phyloP scores from a whole-genome alignment of 2,888 invertebrate species.

The Endotricha flammealis region DNA sequence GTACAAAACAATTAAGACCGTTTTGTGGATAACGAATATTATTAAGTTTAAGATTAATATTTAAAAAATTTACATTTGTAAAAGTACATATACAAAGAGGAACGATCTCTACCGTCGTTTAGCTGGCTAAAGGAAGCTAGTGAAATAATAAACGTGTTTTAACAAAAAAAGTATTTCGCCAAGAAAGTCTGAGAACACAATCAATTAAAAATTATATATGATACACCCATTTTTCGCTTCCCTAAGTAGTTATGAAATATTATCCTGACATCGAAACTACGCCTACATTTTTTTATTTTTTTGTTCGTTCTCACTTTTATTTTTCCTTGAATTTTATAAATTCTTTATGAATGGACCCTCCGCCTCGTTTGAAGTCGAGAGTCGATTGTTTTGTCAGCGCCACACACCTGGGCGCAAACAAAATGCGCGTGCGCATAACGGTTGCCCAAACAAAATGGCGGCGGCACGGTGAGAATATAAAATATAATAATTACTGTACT shows the following conservation, averaged over 20 bases:
- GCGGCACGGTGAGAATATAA: conserved; percentile 19
- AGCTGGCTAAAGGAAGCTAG: too few relatives aligned
- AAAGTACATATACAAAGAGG: too few relatives aligned
- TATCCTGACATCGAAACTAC: conserved; percentile 52
- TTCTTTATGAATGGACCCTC: conserved; percentile 62
- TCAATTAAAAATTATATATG: conserved; percentile 57
- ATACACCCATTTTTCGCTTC: conserved; percentile 67
- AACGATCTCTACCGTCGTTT: too few relatives aligned
- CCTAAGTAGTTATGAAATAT: conserved; percentile 72
- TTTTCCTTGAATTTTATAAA: conserved; percentile 63
- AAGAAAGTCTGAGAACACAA: conserved; percentile 45
- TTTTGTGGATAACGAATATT: too few relatives aligned
- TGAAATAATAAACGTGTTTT: too few relatives aligned
- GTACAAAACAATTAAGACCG: too few relatives aligned
- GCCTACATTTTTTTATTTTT: conserved; percentile 42
- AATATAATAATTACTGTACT: conserved; percentile 4
- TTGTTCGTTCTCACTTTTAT: conserved; percentile 52
- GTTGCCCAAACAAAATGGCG: conserved; percentile 56
- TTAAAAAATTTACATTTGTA: too few relatives aligned
- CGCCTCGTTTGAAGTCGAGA: conserved; percentile 63
- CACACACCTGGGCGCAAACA: conserved; percentile 75
- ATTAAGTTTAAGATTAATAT: too few relatives aligned
- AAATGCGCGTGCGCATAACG: conserved; percentile 56
- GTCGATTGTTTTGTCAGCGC: conserved; percentile 75
- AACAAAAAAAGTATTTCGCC: background rate